Base-by-base conservation (phyloP, 2,888 invertebrate species). In the Anoncus sp. region DNA sequence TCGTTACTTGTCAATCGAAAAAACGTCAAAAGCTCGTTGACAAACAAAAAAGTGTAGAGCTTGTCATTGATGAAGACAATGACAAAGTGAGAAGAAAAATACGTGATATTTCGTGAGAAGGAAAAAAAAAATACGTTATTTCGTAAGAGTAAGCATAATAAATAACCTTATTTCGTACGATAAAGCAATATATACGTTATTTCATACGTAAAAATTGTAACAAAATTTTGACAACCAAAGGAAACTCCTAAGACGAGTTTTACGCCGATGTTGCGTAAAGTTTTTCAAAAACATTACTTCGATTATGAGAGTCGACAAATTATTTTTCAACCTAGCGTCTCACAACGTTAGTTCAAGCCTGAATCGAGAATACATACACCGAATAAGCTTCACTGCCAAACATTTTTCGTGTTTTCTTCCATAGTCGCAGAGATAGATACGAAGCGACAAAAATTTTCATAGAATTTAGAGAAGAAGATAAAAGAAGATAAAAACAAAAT, bases 271-370 rank as follows among this genome's bases (percentile, higher is more conserved):
- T 45, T 59, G 35, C 35, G 20, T 12, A 18, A 27, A 35, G 47
- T 20, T 69, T 31, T 45, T 59, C 20, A n/a, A 16, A 74, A 47
- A 60, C 57, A 49, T n/a, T n/a, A 38, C 10, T 53, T 45, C 16
- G 77, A 71, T 5, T 84, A 84, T 82, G 82, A 79, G 80, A 84
- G 84, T 82, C 84, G 84, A 86, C 81, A 78, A 85, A 84, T 57
- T 35, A 20, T 81, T 77, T 82, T 85, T 77, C 77, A 80, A 47
- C n/a, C n/a, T n/a, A n/a, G n/a, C n/a, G n/a, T n/a, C n/a, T n/a
- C n/a, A n/a, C n/a, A n/a, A n/a, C n/a, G n/a, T n/a, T n/a, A 31
- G 16, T 24, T 73, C 81, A 76, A 66, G 22, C 51, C 38, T 6
- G 40, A 10, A 22, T 18, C 18, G n/a, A n/a, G n/a, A n/a, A n/a